phyloP scores from a whole-genome alignment of 1,140 invertebrate species.

The Potamilus streckersoni region DNA sequence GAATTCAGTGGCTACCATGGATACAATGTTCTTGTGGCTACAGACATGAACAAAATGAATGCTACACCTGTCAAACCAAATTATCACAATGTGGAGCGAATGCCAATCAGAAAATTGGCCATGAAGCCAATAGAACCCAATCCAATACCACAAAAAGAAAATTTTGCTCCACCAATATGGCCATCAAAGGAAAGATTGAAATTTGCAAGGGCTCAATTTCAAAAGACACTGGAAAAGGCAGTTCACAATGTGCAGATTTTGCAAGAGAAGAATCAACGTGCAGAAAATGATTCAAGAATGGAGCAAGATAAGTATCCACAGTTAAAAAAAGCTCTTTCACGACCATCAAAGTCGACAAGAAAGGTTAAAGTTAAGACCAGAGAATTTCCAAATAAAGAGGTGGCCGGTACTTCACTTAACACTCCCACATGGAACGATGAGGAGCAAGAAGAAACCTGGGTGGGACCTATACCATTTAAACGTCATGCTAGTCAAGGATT shows the following conservation, averaged over 20 bases:
- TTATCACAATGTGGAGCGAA: constrained; percentile 17
- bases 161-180: constrained; percentile 3
- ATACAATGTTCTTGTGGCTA: constrained; percentile 16
- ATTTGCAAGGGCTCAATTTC: constrained; percentile 21
- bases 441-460: constrained; percentile 8
- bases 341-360: too few species aligned
- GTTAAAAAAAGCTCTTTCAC: constrained; percentile 26
- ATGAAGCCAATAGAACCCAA: constrained; percentile 5
- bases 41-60: constrained; percentile 30
- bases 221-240: constrained; percentile 18
- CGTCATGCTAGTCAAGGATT: constrained; percentile 13
- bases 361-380: too few species aligned
- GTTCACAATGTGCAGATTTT: constrained; percentile 14
- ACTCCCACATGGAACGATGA: background rate
- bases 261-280: background rate
- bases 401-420: too few species aligned
- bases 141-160: constrained; percentile 14
- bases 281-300: background rate
- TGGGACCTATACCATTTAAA: constrained; percentile 14
- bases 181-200: constrained; percentile 28
- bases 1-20: too few species aligned
- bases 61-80: constrained; percentile 27
- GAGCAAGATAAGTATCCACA: constrained; percentile 26
- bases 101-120: constrained; percentile 24
- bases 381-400: too few species aligned